phyloP scores from a whole-genome alignment of 53 echinoderm and acorn worm species.

The Apostichopus leukothele region DNA sequence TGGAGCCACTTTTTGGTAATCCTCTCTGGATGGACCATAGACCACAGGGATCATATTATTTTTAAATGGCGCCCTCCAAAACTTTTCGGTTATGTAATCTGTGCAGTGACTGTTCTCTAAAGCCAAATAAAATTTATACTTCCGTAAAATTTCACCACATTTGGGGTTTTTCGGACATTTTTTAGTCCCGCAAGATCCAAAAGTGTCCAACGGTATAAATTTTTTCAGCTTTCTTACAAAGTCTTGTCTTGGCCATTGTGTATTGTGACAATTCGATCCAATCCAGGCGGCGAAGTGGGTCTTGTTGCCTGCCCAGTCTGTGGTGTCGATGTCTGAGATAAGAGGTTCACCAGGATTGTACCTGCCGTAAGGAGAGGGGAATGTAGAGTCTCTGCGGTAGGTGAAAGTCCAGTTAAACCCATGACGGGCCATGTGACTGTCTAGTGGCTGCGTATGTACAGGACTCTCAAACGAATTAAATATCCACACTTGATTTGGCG shows the following conservation, averaged over 20 bases:
- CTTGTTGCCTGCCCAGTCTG: slow-evolving; percentile 32
- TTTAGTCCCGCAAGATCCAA: slow-evolving; percentile 63
- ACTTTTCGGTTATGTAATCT: slow-evolving; percentile 87
- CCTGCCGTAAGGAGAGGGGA: slow-evolving; percentile 35
- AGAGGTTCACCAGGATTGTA: slow-evolving; percentile 6
- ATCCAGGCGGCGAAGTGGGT: slow-evolving; percentile 39
- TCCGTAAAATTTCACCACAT: slow-evolving; percentile 49
- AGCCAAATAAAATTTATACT: slow-evolving; percentile 73
- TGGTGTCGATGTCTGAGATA: not conserved
- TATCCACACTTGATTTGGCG: slow-evolving; percentile 22
- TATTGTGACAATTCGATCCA: slow-evolving; percentile 37
- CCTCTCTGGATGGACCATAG: slow-evolving; percentile 60
- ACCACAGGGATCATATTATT: slow-evolving; percentile 74
- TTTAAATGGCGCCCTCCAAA: slow-evolving; percentile 63
- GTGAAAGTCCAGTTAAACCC: slow-evolving; percentile 40
- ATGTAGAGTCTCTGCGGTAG: slow-evolving; percentile 21
- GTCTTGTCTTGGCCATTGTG: slow-evolving; percentile 19
- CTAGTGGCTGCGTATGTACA: not conserved
- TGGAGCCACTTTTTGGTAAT: slow-evolving; percentile 73
- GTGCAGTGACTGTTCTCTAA: slow-evolving; percentile 82
- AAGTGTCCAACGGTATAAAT: slow-evolving; percentile 60
- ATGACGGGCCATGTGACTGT: not conserved
- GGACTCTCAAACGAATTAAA: slow-evolving; percentile 33
- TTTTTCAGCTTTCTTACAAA: slow-evolving; percentile 13
- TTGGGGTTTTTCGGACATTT: slow-evolving; percentile 53